Conservation (phyloP, 2,113 vertebrate species). For the Pterocles burchelli region DNA sequence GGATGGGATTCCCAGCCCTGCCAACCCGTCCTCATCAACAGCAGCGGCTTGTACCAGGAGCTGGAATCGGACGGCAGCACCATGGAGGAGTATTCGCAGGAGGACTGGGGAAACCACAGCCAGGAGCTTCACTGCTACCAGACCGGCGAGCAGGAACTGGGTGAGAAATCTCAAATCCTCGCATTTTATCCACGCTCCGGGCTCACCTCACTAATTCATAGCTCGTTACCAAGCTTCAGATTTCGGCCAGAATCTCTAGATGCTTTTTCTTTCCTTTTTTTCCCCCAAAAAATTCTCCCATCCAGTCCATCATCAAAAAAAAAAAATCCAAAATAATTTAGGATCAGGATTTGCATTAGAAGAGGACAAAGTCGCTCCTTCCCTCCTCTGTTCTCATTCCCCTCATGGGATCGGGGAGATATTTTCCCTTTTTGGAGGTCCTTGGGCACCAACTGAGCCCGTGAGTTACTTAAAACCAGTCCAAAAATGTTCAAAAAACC, state of each 20-base stretch:
- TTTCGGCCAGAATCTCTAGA: too few relatives aligned
- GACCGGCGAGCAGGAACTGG: constrained; percentile 91
- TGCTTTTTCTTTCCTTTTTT: too few relatives aligned
- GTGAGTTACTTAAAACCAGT: background rate
- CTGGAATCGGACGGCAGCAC: constrained; percentile 97
- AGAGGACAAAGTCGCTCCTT: background rate
- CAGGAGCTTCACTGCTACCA: constrained; percentile 94
- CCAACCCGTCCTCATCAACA: constrained; percentile 98
- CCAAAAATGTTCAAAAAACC: too few relatives aligned
- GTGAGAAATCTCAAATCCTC: constrained; percentile 72
- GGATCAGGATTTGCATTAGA: background rate
- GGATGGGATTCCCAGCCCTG: constrained; percentile 98
- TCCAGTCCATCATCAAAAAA: background rate
- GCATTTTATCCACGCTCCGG: too few relatives aligned
- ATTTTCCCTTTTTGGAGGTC: background rate
- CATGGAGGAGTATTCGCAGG: constrained; percentile 95
- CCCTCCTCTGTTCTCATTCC: background rate
- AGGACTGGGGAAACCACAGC: constrained; percentile 95
- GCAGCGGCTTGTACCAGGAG: constrained; percentile 97
- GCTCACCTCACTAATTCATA: too few relatives aligned
- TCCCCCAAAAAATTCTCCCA: background rate
- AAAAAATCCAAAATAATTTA: background rate
- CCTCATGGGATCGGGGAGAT: rapidly evolving
- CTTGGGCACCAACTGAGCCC: background rate
- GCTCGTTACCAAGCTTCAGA: too few relatives aligned